Percentiles rank a stretch among this genome's conserved stretches.
These are phyloP conservation scores for Stramonita haemastoma DNA, from an alignment of 2,888 invertebrate species.

Conservation along the genomic window DNA sequence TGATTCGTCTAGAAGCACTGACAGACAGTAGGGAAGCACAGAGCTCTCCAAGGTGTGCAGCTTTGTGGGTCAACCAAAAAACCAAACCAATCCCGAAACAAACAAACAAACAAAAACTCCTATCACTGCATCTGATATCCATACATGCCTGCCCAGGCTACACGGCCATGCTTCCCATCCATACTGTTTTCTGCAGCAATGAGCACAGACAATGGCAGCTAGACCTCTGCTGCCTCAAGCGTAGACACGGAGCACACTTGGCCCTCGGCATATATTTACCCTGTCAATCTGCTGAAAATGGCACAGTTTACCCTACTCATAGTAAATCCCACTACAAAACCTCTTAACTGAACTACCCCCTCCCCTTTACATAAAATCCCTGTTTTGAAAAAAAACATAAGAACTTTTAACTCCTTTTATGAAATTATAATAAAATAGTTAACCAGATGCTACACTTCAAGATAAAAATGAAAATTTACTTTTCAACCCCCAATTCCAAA, in stretches of 20 bases:
- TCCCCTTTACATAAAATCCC: too few species aligned
- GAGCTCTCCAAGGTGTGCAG: background rate
- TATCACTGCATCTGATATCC: background rate
- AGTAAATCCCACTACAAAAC: background rate
- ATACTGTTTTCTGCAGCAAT: constrained; percentile 6
- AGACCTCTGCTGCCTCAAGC: background rate
- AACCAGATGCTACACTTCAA: background rate
- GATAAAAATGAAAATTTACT: too few species aligned
- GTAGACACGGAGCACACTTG: background rate
- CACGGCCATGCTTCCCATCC: background rate
- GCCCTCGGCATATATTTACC: background rate
- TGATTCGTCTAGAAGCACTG: too few species aligned
- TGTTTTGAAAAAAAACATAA: background rate
- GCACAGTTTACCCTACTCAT: constrained; percentile 9
- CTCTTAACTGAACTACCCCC: too few species aligned
- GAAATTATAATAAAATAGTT: background rate
- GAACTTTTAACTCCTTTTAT: background rate
- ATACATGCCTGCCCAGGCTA: constrained; percentile 24
- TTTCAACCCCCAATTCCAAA: too few species aligned
- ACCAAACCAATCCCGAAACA: background rate
- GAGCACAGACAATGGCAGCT: background rate
- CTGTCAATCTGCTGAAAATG: constrained; percentile 17
- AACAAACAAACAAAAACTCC: too few species aligned
- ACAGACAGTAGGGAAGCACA: background rate
- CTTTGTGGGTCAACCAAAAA: background rate